A percentile compares a stretch with the other conserved stretches of the same genome.
Evolutionary conservation across 2,888 invertebrate species (phyloP).

Genomic region (Ferdinandea cuprea): DNA sequence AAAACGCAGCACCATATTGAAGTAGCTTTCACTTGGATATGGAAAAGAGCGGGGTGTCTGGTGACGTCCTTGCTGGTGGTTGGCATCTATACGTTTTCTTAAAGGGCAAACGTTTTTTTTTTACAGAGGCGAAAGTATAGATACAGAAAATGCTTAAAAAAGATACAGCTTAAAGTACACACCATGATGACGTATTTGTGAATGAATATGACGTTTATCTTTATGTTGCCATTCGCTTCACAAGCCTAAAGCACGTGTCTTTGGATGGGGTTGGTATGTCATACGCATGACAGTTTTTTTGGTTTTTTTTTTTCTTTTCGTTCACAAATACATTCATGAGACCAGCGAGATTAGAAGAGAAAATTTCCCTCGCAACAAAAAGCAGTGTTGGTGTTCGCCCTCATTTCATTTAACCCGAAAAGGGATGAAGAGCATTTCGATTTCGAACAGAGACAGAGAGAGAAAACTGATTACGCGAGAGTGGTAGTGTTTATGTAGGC

Average conservation of each 20-base stretch:
- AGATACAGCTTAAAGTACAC: neutral
- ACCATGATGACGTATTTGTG: slow-evolving; percentile 15
- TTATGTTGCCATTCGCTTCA: slow-evolving; percentile 8
- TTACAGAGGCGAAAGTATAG: too few species aligned
- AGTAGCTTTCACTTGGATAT: slow-evolving; percentile 1
- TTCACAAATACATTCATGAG: neutral
- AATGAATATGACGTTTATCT: slow-evolving; percentile 34
- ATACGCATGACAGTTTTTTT: neutral
- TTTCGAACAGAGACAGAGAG: neutral
- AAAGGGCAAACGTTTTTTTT: too few species aligned
- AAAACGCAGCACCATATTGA: slow-evolving; percentile 22
- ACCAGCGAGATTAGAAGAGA: slow-evolving; percentile 17
- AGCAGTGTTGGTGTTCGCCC: neutral
- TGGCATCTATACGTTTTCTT: neutral
- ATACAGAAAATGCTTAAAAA: neutral
- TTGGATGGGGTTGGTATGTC: neutral
- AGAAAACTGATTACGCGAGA: neutral
- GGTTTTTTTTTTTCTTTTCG: neutral
- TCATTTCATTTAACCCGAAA: neutral
- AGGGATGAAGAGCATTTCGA: slow-evolving; percentile 32
- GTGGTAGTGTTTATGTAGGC: slow-evolving; percentile 25
- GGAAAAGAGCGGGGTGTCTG: neutral
- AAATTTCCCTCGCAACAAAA: slow-evolving; percentile 51
- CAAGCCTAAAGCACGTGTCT: slow-evolving; percentile 18
- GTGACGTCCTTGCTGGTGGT: neutral